phyloP scores from a whole-genome alignment of 2,113 vertebrate genomes.

The Macaca nemestrina region DNA sequence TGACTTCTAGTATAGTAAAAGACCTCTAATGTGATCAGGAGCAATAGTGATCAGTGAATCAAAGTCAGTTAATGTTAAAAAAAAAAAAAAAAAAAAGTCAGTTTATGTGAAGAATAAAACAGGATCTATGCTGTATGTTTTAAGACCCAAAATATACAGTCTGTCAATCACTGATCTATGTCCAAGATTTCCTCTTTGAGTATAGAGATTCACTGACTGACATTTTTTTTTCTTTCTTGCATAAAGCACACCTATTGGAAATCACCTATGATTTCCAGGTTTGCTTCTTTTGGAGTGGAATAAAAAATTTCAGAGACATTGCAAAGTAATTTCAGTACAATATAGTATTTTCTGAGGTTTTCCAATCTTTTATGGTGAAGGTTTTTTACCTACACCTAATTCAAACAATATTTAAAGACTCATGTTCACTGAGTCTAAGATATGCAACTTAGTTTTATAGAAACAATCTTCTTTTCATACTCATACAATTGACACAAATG shows the following conservation, averaged over 20 bases:
- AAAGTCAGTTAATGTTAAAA: background rate
- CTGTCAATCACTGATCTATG: background rate
- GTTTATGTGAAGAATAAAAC: conserved; percentile 11
- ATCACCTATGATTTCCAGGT: background rate
- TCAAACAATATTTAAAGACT: background rate
- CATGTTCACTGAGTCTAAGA: background rate
- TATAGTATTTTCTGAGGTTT: background rate
- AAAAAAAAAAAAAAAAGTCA: background rate
- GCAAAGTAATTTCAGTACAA: background rate
- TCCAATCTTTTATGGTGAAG: background rate
- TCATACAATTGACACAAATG: background rate
- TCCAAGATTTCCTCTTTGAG: background rate
- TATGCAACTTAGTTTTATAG: background rate
- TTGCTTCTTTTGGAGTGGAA: background rate
- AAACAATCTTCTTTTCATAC: background rate
- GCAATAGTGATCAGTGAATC: background rate
- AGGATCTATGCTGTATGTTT: background rate
- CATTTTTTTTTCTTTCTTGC: background rate
- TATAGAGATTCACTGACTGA: background rate
- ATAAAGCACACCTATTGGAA: background rate
- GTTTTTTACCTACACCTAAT: background rate
- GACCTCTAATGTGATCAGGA: background rate
- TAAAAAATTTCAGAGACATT: background rate
- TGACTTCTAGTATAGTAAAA: background rate
- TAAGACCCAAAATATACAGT: background rate